Evolutionary conservation across 2,797 vertebrate species (phyloP).

Genomic region (Babyrousa celebensis): DNA sequence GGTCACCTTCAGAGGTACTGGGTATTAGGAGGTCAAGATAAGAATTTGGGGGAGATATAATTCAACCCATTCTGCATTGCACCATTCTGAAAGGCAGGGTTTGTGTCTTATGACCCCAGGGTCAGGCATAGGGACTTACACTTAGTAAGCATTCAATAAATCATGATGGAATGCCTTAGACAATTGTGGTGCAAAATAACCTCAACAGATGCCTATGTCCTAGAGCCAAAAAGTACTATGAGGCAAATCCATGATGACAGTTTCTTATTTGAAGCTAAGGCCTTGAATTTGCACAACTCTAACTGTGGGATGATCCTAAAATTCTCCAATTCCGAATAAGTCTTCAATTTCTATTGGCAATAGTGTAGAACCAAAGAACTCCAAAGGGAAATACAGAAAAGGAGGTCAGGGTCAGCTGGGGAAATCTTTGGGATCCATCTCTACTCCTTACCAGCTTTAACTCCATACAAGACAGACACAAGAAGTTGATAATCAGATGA

Average conservation of each 20-base stretch:
- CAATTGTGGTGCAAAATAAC: not conserved
- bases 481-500: not conserved
- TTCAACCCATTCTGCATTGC: not conserved
- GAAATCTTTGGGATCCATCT: not conserved
- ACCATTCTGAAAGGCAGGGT: not conserved
- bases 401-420: not conserved
- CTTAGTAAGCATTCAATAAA: not conserved
- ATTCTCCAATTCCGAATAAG: constrained; percentile 43
- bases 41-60: not conserved
- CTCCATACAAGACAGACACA: not conserved
- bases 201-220: not conserved
- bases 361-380: constrained; percentile 6
- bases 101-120: not conserved
- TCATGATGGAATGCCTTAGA: not conserved
- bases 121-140: not conserved
- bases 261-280: constrained; percentile 42
- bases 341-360: constrained; percentile 57
- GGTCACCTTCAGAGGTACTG: not conserved
- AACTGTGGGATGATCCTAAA: constrained; percentile 13
- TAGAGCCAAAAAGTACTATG: not conserved
- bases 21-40: not conserved
- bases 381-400: not conserved
- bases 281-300: not conserved
- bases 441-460: constrained; percentile 8
- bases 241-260: not conserved